phyloP scores from a whole-genome alignment of 2,888 invertebrate species.

The Athalia rosae region DNA sequence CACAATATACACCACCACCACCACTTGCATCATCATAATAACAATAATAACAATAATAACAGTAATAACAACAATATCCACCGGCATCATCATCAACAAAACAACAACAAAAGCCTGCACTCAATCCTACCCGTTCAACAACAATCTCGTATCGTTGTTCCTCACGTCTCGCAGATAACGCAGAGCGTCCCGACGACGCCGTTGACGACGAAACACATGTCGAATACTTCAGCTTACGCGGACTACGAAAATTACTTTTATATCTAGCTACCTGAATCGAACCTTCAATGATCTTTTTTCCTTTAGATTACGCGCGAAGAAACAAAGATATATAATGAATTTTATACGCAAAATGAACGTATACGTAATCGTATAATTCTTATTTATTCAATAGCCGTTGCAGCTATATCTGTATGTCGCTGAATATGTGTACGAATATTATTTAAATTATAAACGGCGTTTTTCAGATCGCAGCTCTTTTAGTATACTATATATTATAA shows the following conservation, averaged over 20 bases:
- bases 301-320: slow-evolving; percentile 2
- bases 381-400: no score
- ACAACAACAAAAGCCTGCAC: slow-evolving; percentile 54
- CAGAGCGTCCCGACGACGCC: slow-evolving; percentile 71
- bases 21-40: slow-evolving; percentile 65
- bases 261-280: slow-evolving; percentile 72
- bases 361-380: no score
- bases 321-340: slow-evolving; percentile 33
- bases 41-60: slow-evolving; percentile 58
- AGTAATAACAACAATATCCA: slow-evolving; percentile 55
- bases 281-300: slow-evolving; percentile 35
- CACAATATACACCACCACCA: slow-evolving; percentile 71
- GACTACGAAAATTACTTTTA: slow-evolving; percentile 82
- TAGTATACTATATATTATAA: no score
- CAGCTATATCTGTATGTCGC: no score
- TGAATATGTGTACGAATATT: no score
- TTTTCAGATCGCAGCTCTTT: no score
- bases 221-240: slow-evolving; percentile 74
- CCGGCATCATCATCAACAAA: slow-evolving; percentile 56
- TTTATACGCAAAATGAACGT: neutral
- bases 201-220: slow-evolving; percentile 67
- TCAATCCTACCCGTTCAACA: slow-evolving; percentile 52
- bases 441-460: no score
- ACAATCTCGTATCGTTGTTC: slow-evolving; percentile 57
- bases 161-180: slow-evolving; percentile 60